Conservation (phyloP, 2,888 invertebrate genomes). For the Parnassius mnemosyne region DNA sequence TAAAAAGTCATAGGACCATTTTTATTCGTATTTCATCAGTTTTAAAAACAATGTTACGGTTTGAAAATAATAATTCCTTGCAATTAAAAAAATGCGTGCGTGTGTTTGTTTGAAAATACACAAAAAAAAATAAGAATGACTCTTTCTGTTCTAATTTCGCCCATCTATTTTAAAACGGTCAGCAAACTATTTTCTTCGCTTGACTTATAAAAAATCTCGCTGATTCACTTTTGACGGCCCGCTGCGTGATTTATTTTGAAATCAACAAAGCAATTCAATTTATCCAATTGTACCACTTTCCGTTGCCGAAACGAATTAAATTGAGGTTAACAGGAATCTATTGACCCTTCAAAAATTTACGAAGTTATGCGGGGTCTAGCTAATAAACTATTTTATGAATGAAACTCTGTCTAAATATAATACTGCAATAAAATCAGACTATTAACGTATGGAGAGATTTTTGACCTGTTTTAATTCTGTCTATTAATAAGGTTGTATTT, state of each 20-base stretch:
- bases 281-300: constrained; percentile 51
- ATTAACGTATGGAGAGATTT: too few relatives aligned
- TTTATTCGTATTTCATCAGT: too few relatives aligned
- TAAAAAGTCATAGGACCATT: too few relatives aligned
- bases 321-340: constrained; percentile 57
- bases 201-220: neutral
- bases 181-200: neutral
- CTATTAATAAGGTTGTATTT: too few relatives aligned
- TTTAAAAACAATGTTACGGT: too few relatives aligned
- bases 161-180: neutral
- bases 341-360: constrained; percentile 44
- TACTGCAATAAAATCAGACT: too few relatives aligned
- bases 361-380: constrained; percentile 36
- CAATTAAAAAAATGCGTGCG: too few relatives aligned
- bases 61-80: too few relatives aligned
- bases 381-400: constrained; percentile 10
- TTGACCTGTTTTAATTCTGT: too few relatives aligned
- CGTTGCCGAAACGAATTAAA: constrained; percentile 45
- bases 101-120: too few relatives aligned
- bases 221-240: constrained; percentile 5
- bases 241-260: constrained; percentile 34
- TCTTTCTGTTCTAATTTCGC: constrained; percentile 8
- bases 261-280: constrained; percentile 56
- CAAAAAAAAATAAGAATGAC: too few relatives aligned
- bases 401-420: neutral